Conservation (phyloP, 2,797 vertebrate species). For the Sebastes matsubarae region DNA sequence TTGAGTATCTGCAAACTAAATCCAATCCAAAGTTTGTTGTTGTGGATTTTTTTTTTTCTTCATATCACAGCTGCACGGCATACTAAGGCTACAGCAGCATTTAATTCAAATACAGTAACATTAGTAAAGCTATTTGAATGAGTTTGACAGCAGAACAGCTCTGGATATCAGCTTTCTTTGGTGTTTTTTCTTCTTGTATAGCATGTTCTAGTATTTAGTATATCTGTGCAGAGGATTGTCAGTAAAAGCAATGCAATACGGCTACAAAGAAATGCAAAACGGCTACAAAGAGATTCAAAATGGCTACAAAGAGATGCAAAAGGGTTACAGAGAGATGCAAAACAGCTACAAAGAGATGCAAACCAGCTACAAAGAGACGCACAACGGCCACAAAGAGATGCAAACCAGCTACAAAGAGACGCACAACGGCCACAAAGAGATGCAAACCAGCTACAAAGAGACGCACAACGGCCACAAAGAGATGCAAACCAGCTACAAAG, state of each 20-base stretch:
- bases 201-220: neutral
- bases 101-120: neutral
- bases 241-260: neutral
- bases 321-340: neutral
- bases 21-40: neutral
- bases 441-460: neutral
- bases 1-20: neutral
- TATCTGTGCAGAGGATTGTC: neutral
- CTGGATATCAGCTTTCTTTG: neutral
- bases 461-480: no score
- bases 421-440: no score
- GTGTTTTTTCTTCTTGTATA: neutral
- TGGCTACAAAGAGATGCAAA: neutral
- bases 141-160: neutral
- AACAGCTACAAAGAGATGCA: neutral
- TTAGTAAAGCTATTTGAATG: neutral
- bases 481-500: no score
- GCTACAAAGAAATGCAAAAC: neutral
- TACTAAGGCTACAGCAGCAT: neutral
- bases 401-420: neutral
- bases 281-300: neutral
- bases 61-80: neutral
- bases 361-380: no score
- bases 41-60: neutral
- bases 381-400: no score